Evolutionary conservation across 1,140 invertebrate species (phyloP).

Genomic region (Danaus melanippus): DNA sequence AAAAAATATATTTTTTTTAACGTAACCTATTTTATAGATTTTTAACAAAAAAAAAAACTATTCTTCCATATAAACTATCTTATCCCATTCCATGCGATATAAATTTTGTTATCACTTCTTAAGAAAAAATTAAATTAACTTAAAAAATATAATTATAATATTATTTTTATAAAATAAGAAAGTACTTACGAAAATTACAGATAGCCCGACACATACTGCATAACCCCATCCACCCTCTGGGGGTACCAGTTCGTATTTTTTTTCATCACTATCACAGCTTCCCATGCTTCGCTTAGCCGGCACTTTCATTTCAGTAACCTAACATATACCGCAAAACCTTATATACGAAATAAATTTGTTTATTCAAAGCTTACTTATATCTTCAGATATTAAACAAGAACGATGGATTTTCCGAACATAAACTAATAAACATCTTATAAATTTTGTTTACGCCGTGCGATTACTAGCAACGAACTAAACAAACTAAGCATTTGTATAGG

Average conservation of each 20-base stretch:
- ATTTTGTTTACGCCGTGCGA: slow-evolving; percentile 18
- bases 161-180: slow-evolving; percentile 7
- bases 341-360: slow-evolving; percentile 21
- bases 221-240: slow-evolving; percentile 81
- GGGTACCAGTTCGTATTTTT: slow-evolving; percentile 60
- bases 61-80: too few species aligned
- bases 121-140: too few species aligned
- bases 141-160: background rate
- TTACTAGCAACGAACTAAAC: slow-evolving; percentile 13
- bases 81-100: too few species aligned
- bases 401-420: slow-evolving; percentile 52
- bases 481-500: slow-evolving; percentile 14
- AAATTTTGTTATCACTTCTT: too few species aligned
- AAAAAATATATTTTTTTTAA: too few species aligned
- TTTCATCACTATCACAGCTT: slow-evolving; percentile 71
- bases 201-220: slow-evolving; percentile 74
- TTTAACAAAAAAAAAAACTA: too few species aligned
- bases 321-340: too few species aligned
- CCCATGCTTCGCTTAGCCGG: slow-evolving; percentile 52
- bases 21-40: too few species aligned
- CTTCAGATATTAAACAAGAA: slow-evolving; percentile 32
- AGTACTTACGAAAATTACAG: slow-evolving; percentile 76
- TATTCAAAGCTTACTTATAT: slow-evolving; percentile 39
- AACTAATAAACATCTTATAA: slow-evolving; percentile 40
- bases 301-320: slow-evolving; percentile 25